Conservation (phyloP, 2,888 invertebrate genomes). For the Ectobius pallidus region DNA sequence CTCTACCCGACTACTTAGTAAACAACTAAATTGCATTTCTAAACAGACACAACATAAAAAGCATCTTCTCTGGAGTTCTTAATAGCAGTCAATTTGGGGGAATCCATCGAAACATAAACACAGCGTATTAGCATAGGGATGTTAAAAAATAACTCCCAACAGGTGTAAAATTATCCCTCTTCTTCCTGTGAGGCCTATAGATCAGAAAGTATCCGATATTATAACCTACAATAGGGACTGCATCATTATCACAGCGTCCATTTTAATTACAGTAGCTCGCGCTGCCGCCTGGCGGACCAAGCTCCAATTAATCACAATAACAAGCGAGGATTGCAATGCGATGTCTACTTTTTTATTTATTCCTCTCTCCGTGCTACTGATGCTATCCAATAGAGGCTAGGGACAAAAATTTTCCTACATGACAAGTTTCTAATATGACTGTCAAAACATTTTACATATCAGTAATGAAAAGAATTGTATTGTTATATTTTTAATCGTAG, state of each 20-base stretch:
- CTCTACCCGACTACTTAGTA: not conserved
- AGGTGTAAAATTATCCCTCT: not conserved
- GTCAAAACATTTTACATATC: not conserved
- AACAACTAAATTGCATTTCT: not conserved
- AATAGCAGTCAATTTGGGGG: not conserved
- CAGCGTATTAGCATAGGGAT: not conserved
- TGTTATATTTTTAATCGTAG: too few species aligned
- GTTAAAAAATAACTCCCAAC: not conserved
- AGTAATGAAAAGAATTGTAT: not conserved
- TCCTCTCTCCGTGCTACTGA: too few species aligned
- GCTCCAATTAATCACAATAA: constrained; percentile 30
- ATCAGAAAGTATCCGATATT: constrained; percentile 18
- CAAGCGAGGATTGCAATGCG: constrained; percentile 18
- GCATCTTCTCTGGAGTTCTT: not conserved
- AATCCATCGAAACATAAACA: not conserved
- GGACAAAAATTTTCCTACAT: not conserved
- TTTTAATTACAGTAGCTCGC: constrained; percentile 27
- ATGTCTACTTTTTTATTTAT: not conserved
- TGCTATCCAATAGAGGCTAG: too few species aligned
- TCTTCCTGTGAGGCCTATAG: constrained; percentile 11
- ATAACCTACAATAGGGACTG: constrained; percentile 5
- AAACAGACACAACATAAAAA: not conserved
- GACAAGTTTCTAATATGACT: not conserved
- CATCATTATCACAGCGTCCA: constrained; percentile 27
- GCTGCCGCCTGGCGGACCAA: constrained; percentile 28